Percentiles rank a stretch among this genome's conserved stretches.
Evolutionary conservation across 2,797 vertebrate genomes (phyloP).

Genomic region (Ceryle rudis): DNA sequence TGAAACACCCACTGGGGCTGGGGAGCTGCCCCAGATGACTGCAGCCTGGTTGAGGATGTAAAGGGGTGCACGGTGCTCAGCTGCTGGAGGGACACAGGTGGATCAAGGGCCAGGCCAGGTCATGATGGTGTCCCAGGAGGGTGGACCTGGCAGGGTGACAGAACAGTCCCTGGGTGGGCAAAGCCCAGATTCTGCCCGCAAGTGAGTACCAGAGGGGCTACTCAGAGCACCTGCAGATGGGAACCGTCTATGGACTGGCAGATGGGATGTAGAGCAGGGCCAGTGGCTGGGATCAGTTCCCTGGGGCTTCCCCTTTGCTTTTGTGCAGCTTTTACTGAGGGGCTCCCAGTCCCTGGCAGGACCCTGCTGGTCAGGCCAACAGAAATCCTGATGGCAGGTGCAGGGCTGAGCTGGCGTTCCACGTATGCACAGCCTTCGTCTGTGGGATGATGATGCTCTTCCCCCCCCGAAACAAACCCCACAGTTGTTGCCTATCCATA

Average conservation of each 20-base stretch:
- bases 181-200: not conserved
- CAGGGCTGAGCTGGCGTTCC: not conserved
- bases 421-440: not conserved
- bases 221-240: rapidly evolving
- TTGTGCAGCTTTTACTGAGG: not conserved
- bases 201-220: not conserved
- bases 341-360: not conserved
- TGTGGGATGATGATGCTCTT: not conserved
- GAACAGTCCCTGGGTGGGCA: not conserved
- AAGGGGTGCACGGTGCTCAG: not conserved
- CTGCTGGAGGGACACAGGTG: not conserved
- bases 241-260: not conserved
- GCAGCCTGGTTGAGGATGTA: not conserved
- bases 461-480: not conserved
- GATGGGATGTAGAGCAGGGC: not conserved
- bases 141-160: not conserved
- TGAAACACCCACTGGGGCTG: not conserved
- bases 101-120: not conserved
- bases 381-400: rapidly evolving
- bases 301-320: not conserved
- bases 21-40: not conserved
- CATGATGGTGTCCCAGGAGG: rapidly evolving
- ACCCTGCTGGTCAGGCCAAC: not conserved
- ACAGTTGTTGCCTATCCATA: not conserved
- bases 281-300: not conserved